Conservation (phyloP, 2,888 invertebrate species). For the Orchestes rusci region DNA sequence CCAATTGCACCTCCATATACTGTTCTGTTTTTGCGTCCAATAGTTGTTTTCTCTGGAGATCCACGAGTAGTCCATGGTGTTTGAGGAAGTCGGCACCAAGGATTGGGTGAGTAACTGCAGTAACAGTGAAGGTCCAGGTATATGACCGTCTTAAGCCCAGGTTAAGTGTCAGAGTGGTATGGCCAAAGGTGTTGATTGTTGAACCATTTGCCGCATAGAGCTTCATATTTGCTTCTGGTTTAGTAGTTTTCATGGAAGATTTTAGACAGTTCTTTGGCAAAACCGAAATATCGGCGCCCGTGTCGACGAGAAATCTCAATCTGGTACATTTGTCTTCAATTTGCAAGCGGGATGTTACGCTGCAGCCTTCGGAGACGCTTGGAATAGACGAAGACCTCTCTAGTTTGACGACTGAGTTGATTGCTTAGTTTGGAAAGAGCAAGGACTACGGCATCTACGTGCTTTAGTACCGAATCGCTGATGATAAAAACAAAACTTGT, state of each 20-base stretch:
- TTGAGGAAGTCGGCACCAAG: background rate
- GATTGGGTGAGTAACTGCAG: background rate
- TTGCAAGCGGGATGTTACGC: background rate
- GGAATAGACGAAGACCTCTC: background rate
- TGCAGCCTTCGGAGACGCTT: background rate
- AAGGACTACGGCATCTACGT: background rate
- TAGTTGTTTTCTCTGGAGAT: too few species aligned
- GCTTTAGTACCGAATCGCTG: background rate
- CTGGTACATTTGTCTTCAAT: background rate
- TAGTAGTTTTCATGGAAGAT: too few species aligned
- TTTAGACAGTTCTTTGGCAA: background rate
- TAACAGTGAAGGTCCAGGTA: background rate
- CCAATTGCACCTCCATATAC: background rate
- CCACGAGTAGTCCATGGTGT: background rate
- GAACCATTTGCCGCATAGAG: background rate
- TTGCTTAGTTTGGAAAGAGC: background rate
- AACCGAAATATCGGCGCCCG: too few species aligned
- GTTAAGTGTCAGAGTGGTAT: slow-evolving; percentile 1
- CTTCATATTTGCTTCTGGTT: background rate
- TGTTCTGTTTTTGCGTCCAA: too few species aligned
- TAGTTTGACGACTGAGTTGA: background rate
- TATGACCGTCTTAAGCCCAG: background rate
- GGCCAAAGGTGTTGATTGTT: background rate
- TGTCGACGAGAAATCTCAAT: background rate
- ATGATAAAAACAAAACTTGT: background rate